These are phyloP conservation scores for Dascyllus trimaculatus DNA, from an alignment of 2,113 vertebrate species.

Conservation along the genomic window DNA sequence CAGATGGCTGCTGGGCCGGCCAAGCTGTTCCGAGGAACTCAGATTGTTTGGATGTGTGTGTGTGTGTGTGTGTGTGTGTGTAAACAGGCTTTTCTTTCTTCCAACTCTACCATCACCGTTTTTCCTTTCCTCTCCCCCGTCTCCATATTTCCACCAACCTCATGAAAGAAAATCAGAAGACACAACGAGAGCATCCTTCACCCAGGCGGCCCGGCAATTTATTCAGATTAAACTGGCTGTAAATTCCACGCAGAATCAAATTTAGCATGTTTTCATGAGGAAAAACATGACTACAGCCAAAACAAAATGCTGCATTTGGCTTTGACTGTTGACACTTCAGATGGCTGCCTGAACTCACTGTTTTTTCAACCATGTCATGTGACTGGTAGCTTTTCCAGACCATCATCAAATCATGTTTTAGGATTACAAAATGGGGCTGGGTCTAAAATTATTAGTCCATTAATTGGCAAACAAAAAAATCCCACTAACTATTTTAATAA, in stretches of 20 bases:
- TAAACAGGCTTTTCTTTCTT: conserved; percentile 8
- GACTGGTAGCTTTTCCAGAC: too few relatives aligned
- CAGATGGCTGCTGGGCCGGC: conserved; percentile 56
- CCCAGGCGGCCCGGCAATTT: background rate
- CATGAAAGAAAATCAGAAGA: background rate
- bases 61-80: conserved; percentile 1
- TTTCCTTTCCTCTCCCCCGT: background rate
- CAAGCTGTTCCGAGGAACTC: conserved; percentile 51
- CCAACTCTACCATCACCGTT: background rate
- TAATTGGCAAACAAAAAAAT: too few relatives aligned
- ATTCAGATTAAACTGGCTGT: background rate
- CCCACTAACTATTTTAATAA: too few relatives aligned
- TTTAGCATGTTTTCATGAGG: background rate
- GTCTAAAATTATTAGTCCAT: too few relatives aligned
- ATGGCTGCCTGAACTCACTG: background rate
- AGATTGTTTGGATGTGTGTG: conserved; percentile 3
- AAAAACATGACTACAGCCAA: background rate
- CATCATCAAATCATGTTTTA: too few relatives aligned
- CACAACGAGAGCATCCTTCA: background rate
- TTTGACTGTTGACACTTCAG: background rate
- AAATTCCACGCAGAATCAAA: background rate
- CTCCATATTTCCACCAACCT: conserved; percentile 7
- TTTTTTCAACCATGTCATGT: too few relatives aligned
- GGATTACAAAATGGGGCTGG: too few relatives aligned
- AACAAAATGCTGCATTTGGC: background rate